Evolutionary conservation across 2,113 vertebrate species (phyloP), one percentile per base, ranked within the genome.

Genomic region (Ibidorhyncha struthersii): DNA sequence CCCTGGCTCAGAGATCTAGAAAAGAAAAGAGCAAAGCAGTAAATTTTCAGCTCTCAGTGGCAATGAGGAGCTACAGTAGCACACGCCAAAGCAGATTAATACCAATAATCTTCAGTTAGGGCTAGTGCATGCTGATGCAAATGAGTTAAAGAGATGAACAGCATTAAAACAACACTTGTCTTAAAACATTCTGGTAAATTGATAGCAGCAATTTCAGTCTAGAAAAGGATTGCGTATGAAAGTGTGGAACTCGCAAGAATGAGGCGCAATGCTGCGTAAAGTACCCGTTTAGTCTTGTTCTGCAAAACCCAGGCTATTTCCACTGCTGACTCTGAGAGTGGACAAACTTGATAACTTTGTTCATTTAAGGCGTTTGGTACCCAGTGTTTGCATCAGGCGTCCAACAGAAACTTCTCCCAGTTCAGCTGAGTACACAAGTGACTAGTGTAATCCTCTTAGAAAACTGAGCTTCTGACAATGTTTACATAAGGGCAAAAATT

Each of bases 1-100:
- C 99, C 99, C 97, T 99, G 99, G 97, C 99, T 99, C 94, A 99
- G 87, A 63, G 99, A 99, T 96, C 99, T 99, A 77, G 7, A 74
- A 94, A 86, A 97, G 36, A 95, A 29, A 82, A 93, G 94, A 82
- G 11, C 72, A 62, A 36, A 82, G 55, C 8, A 11, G 4, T 95
- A 8, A 94, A 78, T 5, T 50, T 78, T 81, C 12, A 52, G 41
- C 49, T 65, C 95, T 34, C 76, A 43, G 15, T 70, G 87, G 74
- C 27, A n/a, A 41, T 1, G 1, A 94, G 49, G 80, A 89, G 62
- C 92, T 79, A 73, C 59, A 82, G 82, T 2, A 83, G 94, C 86
- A 87, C 7, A 97, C 23, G 82, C 5, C 76, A 83, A 95, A 94
- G 95, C 94, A 93, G 94, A 97, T 94, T 96, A 96, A 97, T 95